These are phyloP conservation scores for Apostichopus parvimensis DNA, from an alignment of 35 echinoderm and acorn worm species.

Conservation along the genomic window DNA sequence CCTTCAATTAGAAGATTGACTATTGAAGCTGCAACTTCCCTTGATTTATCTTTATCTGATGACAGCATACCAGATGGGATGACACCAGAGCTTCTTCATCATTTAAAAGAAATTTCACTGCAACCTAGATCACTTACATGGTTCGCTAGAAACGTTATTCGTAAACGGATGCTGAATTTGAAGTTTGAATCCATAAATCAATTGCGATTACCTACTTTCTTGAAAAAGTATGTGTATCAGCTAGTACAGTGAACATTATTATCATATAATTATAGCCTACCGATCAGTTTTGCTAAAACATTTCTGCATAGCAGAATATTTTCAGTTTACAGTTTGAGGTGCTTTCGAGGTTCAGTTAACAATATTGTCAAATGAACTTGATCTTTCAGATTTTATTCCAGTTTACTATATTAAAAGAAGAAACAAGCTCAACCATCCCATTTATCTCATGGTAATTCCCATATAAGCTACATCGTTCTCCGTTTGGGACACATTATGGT, in stretches of 20 bases:
- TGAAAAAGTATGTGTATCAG: constrained; percentile 20
- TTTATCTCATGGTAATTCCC: no score
- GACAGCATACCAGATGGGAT: not conserved
- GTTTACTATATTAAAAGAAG: no score
- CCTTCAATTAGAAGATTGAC: not conserved
- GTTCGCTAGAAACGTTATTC: constrained; percentile 38
- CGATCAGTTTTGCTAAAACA: no score
- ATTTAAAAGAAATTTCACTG: not conserved
- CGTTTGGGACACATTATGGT: no score
- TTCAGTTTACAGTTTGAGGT: no score
- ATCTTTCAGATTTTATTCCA: no score
- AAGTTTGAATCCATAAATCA: not conserved
- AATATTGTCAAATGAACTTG: no score
- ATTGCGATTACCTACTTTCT: not conserved
- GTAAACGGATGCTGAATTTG: constrained; percentile 25
- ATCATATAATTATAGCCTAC: no score
- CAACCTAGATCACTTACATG: constrained; percentile 40
- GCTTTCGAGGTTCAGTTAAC: no score
- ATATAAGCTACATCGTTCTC: no score
- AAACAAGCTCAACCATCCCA: no score
- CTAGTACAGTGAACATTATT: not conserved
- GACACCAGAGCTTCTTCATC: constrained; percentile 4
- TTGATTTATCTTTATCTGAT: constrained; percentile 39
- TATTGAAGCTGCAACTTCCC: not conserved
- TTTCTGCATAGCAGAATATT: no score